A percentile compares a stretch with the other conserved stretches of the same genome.
Evolutionary conservation across 2,888 invertebrate species (phyloP).

Genomic region (Synanthedon myopaeformis): DNA sequence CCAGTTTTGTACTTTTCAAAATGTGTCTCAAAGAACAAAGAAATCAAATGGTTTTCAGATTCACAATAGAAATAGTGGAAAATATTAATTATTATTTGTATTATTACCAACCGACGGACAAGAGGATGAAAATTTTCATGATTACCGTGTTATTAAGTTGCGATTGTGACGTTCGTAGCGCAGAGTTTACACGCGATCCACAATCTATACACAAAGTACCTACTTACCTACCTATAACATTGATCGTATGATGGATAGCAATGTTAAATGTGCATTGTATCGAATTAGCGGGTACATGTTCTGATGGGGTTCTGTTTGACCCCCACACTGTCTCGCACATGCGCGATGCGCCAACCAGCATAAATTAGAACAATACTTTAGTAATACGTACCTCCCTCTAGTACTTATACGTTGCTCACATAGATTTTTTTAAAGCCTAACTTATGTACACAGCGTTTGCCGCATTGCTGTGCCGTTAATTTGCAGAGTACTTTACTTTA

Average conservation of each 20-base stretch:
- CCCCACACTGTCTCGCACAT: slow-evolving; percentile 16
- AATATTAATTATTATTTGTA: too few relatives aligned
- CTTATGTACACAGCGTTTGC: slow-evolving; percentile 4
- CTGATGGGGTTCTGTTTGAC: slow-evolving; percentile 17
- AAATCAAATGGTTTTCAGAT: too few relatives aligned
- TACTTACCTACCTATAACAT: not conserved
- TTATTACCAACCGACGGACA: too few relatives aligned
- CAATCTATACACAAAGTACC: too few relatives aligned
- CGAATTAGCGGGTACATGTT: not conserved
- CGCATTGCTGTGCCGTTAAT: slow-evolving; percentile 15
- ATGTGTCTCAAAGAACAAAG: too few relatives aligned
- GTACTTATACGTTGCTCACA: slow-evolving; percentile 11
- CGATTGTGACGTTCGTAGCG: not conserved
- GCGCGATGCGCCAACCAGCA: slow-evolving; percentile 23
- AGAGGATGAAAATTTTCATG: not conserved
- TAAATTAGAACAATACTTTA: slow-evolving; percentile 30
- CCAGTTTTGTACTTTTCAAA: too few relatives aligned
- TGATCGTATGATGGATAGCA: not conserved
- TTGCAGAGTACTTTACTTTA: not conserved
- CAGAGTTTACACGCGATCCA: not conserved
- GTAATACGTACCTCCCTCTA: slow-evolving; percentile 11
- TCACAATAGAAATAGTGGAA: too few relatives aligned
- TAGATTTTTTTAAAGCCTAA: slow-evolving; percentile 14
- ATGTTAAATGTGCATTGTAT: slow-evolving; percentile 27
- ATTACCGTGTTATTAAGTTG: not conserved